Evolutionary conservation across 2,888 invertebrate genomes (phyloP), one percentile per base, ranked within the genome.

Genomic region (Papilio demoleus): DNA sequence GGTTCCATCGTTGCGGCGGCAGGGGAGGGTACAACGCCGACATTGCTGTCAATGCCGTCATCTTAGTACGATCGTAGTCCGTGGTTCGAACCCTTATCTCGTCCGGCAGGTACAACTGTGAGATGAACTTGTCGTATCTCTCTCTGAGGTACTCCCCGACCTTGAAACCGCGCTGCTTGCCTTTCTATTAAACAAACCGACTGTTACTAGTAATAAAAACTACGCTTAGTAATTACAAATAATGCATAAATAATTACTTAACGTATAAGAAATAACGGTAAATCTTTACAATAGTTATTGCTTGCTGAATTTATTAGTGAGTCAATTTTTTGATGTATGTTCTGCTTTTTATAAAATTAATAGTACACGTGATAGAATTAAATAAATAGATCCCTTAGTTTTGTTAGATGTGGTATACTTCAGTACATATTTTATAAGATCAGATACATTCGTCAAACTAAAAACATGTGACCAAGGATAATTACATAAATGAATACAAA

Each of bases 31-130:
- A 97, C 27, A 97, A 79, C 0, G 95, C 96, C 1, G 96, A 94
- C 69, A 96, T 85, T 4, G 95, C 95, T 31, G 95, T 86, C 70
- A 95, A 89, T 0, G 94, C 95, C 4, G 96, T 95, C 94, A 96
- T 96, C 85, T 96, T 94, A 0, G 97, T 96, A 60, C 96, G 92
- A 65, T 95, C 95, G 78, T 93, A 95, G 79, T 95, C 94, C 0
- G 96, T 96, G 40, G 95, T 95, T 27, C 94, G 87, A 58, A 93
- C 86, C 12, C 77, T 74, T 8, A 94, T 83, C 80, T 95, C 90
- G 42, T 90, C 88, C 12, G 91, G 85, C 0, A 87, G 76, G 76
- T 94, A 94, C 14, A 91, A 72, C 1, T 76, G 76, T 0, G 90
- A 93, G 42, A 94, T 78, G 34, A 93, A 85, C 0, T 81, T 76